Conservation (phyloP, 2,888 invertebrate species). For the Troides oblongomaculatus region DNA sequence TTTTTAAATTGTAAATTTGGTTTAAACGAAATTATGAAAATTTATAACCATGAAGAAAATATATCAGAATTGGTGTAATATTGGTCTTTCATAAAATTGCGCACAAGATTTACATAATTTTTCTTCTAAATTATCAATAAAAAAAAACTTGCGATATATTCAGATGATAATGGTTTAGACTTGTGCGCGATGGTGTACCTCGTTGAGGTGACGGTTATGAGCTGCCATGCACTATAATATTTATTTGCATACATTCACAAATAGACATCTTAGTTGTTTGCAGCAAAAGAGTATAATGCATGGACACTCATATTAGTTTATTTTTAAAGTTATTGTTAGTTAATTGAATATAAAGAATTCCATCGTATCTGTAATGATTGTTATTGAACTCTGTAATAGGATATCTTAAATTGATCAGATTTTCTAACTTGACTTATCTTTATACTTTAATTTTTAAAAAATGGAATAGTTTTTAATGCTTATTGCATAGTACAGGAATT, state of each 20-base stretch:
- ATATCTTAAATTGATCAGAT: too few species aligned
- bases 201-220: conserved; percentile 37
- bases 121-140: too few species aligned
- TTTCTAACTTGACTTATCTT: too few species aligned
- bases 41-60: too few species aligned
- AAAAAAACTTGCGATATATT: background rate
- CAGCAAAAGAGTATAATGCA: conserved; percentile 11
- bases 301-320: conserved; percentile 12
- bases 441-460: too few species aligned
- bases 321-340: conserved; percentile 4
- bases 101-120: conserved; percentile 13
- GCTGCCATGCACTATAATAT: conserved; percentile 34
- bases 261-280: background rate
- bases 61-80: conserved; percentile 4
- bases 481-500: too few species aligned
- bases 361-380: conserved; percentile 22
- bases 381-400: too few species aligned
- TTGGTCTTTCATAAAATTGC: conserved; percentile 16
- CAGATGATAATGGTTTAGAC: conserved; percentile 28
- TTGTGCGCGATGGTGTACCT: conserved; percentile 32
- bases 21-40: too few species aligned
- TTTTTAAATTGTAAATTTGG: too few species aligned
- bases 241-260: background rate
- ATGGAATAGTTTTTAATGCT: too few species aligned
- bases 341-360: background rate